Percentiles rank a stretch among this genome's conserved stretches.
Conservation (phyloP, 2,113 vertebrate species). For the Eulemur macaco region DNA sequence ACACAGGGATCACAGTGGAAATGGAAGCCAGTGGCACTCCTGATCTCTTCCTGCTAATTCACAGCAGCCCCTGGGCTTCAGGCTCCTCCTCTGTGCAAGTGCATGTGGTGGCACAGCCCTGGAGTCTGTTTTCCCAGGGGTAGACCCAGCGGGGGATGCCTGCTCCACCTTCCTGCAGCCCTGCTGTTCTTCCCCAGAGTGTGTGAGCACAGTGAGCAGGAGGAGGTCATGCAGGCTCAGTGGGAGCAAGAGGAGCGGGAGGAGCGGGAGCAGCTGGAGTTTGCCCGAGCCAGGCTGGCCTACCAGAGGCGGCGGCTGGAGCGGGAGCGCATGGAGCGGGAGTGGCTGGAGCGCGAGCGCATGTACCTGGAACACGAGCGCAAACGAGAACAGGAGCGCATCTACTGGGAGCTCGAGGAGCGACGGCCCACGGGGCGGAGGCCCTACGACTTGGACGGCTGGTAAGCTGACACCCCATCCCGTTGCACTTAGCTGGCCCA, state of each 20-base stretch:
- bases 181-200: not conserved
- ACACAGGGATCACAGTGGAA: too few relatives aligned
- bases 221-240: constrained; percentile 92
- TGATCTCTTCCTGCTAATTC: not conserved
- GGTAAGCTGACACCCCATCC: constrained; percentile 79
- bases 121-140: too few relatives aligned
- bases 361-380: constrained; percentile 95
- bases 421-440: constrained; percentile 88
- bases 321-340: constrained; percentile 93
- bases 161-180: not conserved
- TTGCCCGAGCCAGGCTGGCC: constrained; percentile 92
- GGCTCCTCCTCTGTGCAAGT: too few relatives aligned
- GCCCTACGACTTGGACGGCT: constrained; percentile 93
- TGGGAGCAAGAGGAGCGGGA: constrained; percentile 90
- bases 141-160: too few relatives aligned
- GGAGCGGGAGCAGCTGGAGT: constrained; percentile 90
- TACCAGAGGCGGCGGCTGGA: constrained; percentile 93
- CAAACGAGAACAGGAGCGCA: constrained; percentile 94
- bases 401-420: constrained; percentile 94
- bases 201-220: constrained; percentile 89
- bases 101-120: not conserved
- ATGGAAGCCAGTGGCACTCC: too few relatives aligned
- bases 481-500: fast-evolving
- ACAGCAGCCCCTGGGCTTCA: not conserved
- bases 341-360: constrained; percentile 94